Base-by-base conservation (phyloP, 2,113 vertebrate genomes). In the Pontoporia blainvillei region DNA sequence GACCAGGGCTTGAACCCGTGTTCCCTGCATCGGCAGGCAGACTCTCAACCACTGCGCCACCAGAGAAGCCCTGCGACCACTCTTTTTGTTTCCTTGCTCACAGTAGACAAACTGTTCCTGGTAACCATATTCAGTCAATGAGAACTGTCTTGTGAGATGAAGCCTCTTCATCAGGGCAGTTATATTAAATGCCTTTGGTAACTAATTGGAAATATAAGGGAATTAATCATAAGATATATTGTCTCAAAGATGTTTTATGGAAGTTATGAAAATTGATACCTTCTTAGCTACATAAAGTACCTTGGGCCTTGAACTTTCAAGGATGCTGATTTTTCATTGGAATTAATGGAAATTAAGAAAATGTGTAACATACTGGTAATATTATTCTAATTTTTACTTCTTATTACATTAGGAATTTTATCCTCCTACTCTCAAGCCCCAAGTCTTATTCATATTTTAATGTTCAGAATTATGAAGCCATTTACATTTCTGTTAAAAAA, bases 281-380 rank as follows among this genome's bases (percentile, higher is more conserved):
- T 66, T 61, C 61, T 93, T 82, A 87, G 15, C 52, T 91, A 21
- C 3, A n/a, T 67, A 83, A 92, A 72, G 39, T 62, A 90, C 14
- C n/a, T 88, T 66, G 5, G 41, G n/a, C 39, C 18, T 72, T 86
- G 25, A 81, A 59, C 83, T 86, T 96, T 85, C 14, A 78, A 7
- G 23, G 29, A 27, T 93, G 12, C 61, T 91, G 41, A 75, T 49
- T 93, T 93, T 93, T 41, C 71, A 84, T 2, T 88, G 23, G 21
- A 90, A 86, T 92, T 92, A 78, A 44, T 78, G 31, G 21, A 83
- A 96, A 78, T 86, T 92, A 94, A 71, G 34, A 92, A 94, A 90
- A 64, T 86, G 25, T 76, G 6, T 36, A 93, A 81, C 12, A 57
- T 52, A n/a, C 13, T 66, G 13, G 12, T 59, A 66, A 82, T 57